Evolutionary conservation across 2,888 invertebrate species (phyloP).

Genomic region (Melieria omissa): DNA sequence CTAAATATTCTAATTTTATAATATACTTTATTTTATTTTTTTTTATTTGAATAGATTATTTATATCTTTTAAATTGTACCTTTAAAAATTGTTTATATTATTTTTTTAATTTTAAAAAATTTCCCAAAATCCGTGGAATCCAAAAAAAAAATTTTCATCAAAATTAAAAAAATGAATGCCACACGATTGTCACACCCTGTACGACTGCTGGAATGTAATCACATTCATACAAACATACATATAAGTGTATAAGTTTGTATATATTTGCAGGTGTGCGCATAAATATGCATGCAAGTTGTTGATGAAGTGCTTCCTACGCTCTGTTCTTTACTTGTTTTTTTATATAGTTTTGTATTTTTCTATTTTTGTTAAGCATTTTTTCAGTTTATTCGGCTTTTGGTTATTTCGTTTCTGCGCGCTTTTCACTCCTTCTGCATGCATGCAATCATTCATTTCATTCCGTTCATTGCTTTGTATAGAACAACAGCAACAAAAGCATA

Average conservation of each 20-base stretch:
- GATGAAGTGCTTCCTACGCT: slow-evolving; percentile 59
- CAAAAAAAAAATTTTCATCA: no score
- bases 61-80: no score
- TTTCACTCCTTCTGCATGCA: background rate
- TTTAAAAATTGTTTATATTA: no score
- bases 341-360: background rate
- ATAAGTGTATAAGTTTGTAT: no score
- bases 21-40: no score
- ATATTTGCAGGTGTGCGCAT: slow-evolving; percentile 3
- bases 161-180: no score
- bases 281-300: slow-evolving; percentile 25
- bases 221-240: background rate
- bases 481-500: slow-evolving; percentile 37
- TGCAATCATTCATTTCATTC: slow-evolving; percentile 1
- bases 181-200: background rate
- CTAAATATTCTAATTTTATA: no score
- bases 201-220: background rate
- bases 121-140: no score
- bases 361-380: background rate
- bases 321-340: background rate
- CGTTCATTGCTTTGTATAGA: no score
- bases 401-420: slow-evolving; percentile 9
- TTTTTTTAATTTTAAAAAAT: no score
- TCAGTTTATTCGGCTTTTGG: background rate
- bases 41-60: no score